Base-by-base conservation (phyloP, 1,140 invertebrate genomes). In the Sitobion miscanthi region DNA sequence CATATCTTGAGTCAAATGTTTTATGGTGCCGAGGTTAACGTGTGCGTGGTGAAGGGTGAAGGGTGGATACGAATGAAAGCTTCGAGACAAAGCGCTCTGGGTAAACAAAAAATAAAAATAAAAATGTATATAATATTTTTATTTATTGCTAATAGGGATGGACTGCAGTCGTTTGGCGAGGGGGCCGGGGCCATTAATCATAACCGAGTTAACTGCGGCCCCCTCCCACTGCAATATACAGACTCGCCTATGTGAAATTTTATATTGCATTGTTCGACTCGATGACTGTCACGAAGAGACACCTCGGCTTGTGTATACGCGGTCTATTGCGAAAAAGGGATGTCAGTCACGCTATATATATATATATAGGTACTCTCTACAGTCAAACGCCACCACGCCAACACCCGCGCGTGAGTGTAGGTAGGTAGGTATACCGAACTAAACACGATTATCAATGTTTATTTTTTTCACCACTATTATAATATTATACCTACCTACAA, bases 61-160 rank as follows among this genome's bases (percentile, higher is more conserved):
- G 91, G 91, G 91, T 93, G 91, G 91, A 57, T 45, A 93, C 91
- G 91, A 93, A 93, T 93, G 91, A 93, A 93, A 93, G 91, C 91
- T 49, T 54, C 49, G 91, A 45, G 82, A 86, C 91, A 86, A 93
- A 54, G 91, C 91, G 21, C 35, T 30, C 47, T 52, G 91, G 91
- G 77, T 82, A 83, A 93, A 83, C 49, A 85, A 93, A 85, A 93
- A 92, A 93, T 54, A 47, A 91, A 49, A 87, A 47, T n/a, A n/a
- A 87, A 42, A 90, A 90, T 20, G 57, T 90, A 45, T 90, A 69
- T 85, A 77, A 77, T 77, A 85, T 93, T 93, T 85, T 93, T 93
- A 93, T 93, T 93, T 93, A 93, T 93, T 93, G 91, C 91, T 93
- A 93, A 93, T 93, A 93, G 91, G 91, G 91, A 93, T 86, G 91